These are phyloP conservation scores for Ophion obscuratus DNA, from an alignment of 2,888 invertebrate genomes.

Conservation along the genomic window DNA sequence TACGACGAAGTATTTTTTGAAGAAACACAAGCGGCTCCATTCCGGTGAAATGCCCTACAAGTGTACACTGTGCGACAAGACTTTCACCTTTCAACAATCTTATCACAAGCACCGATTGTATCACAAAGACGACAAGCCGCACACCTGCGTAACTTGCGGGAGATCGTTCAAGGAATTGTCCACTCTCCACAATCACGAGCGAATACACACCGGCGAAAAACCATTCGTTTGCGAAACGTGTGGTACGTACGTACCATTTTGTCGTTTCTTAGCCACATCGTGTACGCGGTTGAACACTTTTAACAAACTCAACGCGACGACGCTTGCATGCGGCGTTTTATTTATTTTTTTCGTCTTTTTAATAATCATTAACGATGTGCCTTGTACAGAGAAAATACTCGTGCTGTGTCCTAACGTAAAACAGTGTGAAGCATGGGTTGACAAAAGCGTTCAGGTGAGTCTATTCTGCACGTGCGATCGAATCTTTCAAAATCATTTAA, in stretches of 20 bases:
- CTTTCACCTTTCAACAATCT: conserved; percentile 95
- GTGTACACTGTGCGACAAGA: conserved; percentile 92
- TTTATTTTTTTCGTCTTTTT: conserved; percentile 10
- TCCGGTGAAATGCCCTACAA: conserved; percentile 95
- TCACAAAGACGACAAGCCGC: conserved; percentile 94
- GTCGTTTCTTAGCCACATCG: background rate
- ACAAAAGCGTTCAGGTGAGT: conserved; percentile 61
- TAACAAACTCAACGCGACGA: background rate
- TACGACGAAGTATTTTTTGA: conserved; percentile 95
- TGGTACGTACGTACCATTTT: conserved; percentile 85
- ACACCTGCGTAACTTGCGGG: conserved; percentile 90
- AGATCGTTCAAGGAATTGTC: conserved; percentile 94
- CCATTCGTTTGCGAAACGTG: conserved; percentile 95
- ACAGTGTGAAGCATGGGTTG: conserved; percentile 66
- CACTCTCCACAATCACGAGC: conserved; percentile 93
- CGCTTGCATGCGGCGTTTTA: conserved; percentile 12
- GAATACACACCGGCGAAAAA: conserved; percentile 93
- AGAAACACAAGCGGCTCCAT: conserved; percentile 94
- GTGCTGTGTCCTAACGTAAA: conserved; percentile 60
- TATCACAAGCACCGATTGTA: conserved; percentile 95
- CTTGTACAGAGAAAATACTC: conserved; percentile 45
- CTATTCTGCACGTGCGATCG: background rate
- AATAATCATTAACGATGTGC: conserved; percentile 64
- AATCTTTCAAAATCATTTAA: background rate
- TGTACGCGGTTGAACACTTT: background rate